phyloP scores from a whole-genome alignment of 2,888 invertebrate species.

The Caenorhabditis imperialis region DNA sequence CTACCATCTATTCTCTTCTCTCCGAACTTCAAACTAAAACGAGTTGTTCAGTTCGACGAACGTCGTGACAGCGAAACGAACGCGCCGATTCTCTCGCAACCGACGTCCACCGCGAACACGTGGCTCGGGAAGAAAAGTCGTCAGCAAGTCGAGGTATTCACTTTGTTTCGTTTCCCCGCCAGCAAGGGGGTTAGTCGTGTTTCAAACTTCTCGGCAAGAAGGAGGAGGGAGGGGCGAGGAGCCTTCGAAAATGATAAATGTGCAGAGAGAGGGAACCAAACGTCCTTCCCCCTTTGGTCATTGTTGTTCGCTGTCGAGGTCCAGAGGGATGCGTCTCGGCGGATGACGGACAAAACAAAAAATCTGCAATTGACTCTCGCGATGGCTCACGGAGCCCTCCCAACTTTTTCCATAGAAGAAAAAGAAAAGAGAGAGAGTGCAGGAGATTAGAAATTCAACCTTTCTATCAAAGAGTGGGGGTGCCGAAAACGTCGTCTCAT shows the following conservation, averaged over 20 bases:
- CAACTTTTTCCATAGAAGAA: too few species aligned
- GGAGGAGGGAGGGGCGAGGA: background rate
- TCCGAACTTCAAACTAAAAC: background rate
- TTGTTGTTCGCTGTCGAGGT: slow-evolving; percentile 33
- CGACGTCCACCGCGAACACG: slow-evolving; percentile 76
- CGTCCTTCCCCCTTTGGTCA: slow-evolving; percentile 12
- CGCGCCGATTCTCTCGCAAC: slow-evolving; percentile 68
- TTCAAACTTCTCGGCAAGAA: background rate
- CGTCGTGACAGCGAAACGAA: slow-evolving; percentile 55
- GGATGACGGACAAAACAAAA: slow-evolving; percentile 20
- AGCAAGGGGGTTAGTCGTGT: background rate
- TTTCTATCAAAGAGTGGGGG: slow-evolving; percentile 45
- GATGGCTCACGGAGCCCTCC: too few species aligned
- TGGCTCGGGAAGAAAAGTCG: slow-evolving; percentile 76
- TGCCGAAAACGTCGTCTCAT: slow-evolving; percentile 48
- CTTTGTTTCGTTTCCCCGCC: background rate
- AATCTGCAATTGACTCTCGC: slow-evolving; percentile 35
- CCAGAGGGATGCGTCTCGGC: slow-evolving; percentile 17
- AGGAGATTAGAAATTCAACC: slow-evolving; percentile 35
- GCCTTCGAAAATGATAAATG: slow-evolving; percentile 44
- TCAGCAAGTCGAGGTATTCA: slow-evolving; percentile 73
- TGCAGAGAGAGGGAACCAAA: slow-evolving; percentile 25
- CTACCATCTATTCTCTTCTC: background rate
- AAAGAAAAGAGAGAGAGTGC: too few species aligned
- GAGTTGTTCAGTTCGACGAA: slow-evolving; percentile 60